Conservation (phyloP, 2,888 invertebrate species). For the Choristoneura rosaceana region DNA sequence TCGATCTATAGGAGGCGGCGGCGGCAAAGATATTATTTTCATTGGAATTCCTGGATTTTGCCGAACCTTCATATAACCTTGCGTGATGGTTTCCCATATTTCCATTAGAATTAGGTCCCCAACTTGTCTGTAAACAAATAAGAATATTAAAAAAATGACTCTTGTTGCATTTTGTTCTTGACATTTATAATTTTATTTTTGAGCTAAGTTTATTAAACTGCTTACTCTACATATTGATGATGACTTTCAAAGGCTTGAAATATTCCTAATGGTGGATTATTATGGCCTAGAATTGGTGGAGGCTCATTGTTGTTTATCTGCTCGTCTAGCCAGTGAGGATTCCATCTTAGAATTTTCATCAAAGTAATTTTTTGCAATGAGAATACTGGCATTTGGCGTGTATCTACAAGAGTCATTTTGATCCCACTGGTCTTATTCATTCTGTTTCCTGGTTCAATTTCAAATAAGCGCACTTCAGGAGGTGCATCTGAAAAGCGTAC, state of each 20-base stretch:
- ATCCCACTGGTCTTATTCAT: slow-evolving; percentile 70
- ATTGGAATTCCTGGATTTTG: slow-evolving; percentile 58
- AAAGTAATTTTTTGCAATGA: slow-evolving; percentile 80
- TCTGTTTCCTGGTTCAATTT: slow-evolving; percentile 73
- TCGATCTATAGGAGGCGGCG: slow-evolving; percentile 63
- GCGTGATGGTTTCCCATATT: slow-evolving; percentile 85
- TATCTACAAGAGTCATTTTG: slow-evolving; percentile 63
- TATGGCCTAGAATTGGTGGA: slow-evolving; percentile 83
- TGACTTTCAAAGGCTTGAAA: slow-evolving; percentile 83
- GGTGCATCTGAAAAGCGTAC: slow-evolving; percentile 67
- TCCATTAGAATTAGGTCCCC: slow-evolving; percentile 87
- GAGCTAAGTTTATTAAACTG: slow-evolving; percentile 39
- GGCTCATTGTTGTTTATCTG: slow-evolving; percentile 77
- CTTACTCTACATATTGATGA: slow-evolving; percentile 86
- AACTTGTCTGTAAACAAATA: slow-evolving; percentile 69
- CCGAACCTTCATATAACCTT: slow-evolving; percentile 63
- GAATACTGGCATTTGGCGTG: slow-evolving; percentile 63
- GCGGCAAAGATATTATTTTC: slow-evolving; percentile 69
- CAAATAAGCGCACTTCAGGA: slow-evolving; percentile 62
- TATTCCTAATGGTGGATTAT: slow-evolving; percentile 79
- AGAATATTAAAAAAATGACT: neutral
- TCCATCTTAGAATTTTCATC: slow-evolving; percentile 87
- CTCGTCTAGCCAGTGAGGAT: slow-evolving; percentile 87
- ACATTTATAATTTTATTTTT: neutral
- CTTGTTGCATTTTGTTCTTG: too few species aligned